phyloP scores from a whole-genome alignment of 2,797 vertebrate species.

The Myotis vivesi region DNA sequence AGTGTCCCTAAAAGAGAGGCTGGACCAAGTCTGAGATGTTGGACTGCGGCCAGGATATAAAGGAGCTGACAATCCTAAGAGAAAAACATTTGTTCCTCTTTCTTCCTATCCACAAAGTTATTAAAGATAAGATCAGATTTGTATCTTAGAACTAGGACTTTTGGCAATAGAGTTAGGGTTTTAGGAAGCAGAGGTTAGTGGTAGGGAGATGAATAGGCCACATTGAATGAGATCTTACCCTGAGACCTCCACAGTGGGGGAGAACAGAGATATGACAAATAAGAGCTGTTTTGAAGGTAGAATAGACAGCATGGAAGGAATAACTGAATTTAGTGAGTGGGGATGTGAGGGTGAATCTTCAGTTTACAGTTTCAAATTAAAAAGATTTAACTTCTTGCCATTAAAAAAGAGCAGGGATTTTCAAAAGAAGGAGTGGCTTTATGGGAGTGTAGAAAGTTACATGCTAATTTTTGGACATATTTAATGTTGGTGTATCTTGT shows the following conservation, averaged over 20 bases:
- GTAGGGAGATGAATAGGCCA: not conserved
- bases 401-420: not conserved
- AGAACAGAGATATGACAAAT: not conserved
- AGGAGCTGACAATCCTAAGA: not conserved
- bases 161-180: not conserved
- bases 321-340: not conserved
- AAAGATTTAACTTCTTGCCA: not conserved
- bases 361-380: not conserved
- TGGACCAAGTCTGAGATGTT: not conserved
- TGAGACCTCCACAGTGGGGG: not conserved
- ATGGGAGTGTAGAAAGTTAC: not conserved
- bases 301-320: not conserved
- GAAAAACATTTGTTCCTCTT: not conserved
- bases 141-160: not conserved
- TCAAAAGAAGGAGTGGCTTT: not conserved
- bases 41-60: not conserved
- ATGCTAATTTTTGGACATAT: not conserved
- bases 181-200: not conserved
- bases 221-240: not conserved
- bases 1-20: not conserved
- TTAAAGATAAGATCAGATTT: not conserved
- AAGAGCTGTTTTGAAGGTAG: not conserved
- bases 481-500: constrained; percentile 35
- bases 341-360: not conserved
- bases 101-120: not conserved